Evolutionary conservation across 1,140 invertebrate genomes (phyloP).

Genomic region (Drosophila busckii): DNA sequence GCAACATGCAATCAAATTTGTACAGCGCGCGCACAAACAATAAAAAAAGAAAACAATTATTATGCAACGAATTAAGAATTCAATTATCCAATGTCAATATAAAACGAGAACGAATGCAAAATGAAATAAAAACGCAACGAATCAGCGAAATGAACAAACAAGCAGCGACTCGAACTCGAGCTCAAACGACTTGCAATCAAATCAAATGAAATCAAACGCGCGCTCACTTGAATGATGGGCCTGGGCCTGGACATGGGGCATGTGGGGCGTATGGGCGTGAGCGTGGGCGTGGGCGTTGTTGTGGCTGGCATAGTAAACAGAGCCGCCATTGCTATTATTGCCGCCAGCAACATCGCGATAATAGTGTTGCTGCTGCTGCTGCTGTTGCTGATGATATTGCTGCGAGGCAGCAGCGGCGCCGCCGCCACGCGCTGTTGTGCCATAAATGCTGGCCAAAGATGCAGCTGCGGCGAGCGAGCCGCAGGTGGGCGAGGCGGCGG

Average conservation of each 20-base stretch:
- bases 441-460: constrained; percentile 60
- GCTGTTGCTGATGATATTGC: constrained; percentile 42
- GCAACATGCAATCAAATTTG: constrained; percentile 50
- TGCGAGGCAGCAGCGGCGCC: constrained; percentile 16
- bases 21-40: constrained; percentile 5
- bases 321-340: constrained; percentile 53
- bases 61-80: constrained; percentile 8
- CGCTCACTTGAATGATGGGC: constrained; percentile 74
- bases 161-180: constrained; percentile 26
- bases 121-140: constrained; percentile 23
- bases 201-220: constrained; percentile 46
- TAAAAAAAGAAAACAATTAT: constrained; percentile 4
- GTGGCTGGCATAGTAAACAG: constrained; percentile 42
- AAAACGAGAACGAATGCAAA: constrained; percentile 1
- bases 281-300: constrained; percentile 43
- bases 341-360: constrained; percentile 59
- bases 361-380: constrained; percentile 35
- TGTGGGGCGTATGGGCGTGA: constrained; percentile 34
- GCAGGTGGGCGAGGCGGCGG: constrained; percentile 65
- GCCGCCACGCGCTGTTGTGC: constrained; percentile 53
- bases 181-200: constrained; percentile 44
- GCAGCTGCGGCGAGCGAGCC: constrained; percentile 52
- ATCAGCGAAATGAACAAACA: constrained; percentile 25
- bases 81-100: constrained; percentile 14
- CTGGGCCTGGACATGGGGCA: constrained; percentile 37